Conservation (phyloP, 30 jellyfish, hydroid and myxozoan genomes). For the Rhopilema esculentum region DNA sequence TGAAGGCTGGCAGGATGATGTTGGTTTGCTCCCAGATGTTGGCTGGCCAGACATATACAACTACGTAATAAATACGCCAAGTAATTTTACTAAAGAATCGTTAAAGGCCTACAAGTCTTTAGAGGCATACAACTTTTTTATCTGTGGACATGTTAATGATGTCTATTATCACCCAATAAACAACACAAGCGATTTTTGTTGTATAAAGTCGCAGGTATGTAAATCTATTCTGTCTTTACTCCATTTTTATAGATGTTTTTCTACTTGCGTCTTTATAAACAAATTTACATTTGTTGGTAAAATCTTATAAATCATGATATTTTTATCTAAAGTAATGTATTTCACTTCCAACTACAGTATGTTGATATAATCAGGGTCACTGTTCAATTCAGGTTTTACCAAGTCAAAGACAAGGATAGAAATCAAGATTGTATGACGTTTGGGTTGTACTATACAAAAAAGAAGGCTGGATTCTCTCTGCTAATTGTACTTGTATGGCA, state of each 20-base stretch:
- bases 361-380: background rate
- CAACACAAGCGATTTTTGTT: conserved; percentile 46
- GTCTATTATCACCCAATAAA: conserved; percentile 39
- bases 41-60: conserved; percentile 53
- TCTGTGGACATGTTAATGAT: conserved; percentile 68
- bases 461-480: conserved; percentile 58
- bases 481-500: conserved; percentile 69
- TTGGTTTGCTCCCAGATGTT: conserved; percentile 66
- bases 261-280: background rate
- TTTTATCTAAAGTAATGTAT: background rate
- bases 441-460: conserved; percentile 46
- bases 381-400: conserved; percentile 45
- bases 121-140: conserved; percentile 48
- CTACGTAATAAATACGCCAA: conserved; percentile 57
- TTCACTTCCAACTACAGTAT: background rate
- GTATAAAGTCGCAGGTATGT: conserved; percentile 57
- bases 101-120: conserved; percentile 49
- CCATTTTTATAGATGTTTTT: background rate
- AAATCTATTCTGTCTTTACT: background rate
- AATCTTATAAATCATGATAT: background rate
- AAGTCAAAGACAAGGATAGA: conserved; percentile 54
- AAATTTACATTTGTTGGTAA: background rate
- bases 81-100: conserved; percentile 46
- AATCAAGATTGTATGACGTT: conserved; percentile 14
- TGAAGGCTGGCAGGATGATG: conserved; percentile 58